Evolutionary conservation across 2,113 vertebrate species (phyloP).

Genomic region (Pachyramphus minor): DNA sequence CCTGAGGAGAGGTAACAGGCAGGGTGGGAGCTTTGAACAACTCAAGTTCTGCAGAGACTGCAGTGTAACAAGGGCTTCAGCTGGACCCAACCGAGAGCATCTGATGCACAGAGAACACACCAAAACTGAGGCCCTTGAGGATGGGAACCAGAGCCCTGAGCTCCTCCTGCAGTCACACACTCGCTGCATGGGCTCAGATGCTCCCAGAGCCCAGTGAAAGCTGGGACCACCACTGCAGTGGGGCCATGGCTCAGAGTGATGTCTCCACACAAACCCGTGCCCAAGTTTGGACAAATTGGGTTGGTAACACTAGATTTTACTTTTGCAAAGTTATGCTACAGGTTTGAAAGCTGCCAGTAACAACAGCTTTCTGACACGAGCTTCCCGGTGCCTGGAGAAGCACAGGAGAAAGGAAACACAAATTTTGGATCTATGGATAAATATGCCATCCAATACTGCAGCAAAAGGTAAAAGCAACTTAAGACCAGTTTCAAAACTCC

Average conservation of each 20-base stretch:
- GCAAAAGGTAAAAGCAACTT: neutral
- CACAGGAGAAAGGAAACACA: neutral
- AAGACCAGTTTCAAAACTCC: neutral
- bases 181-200: neutral
- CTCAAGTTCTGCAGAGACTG: neutral
- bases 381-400: accelerated
- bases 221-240: neutral
- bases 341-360: neutral
- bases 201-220: neutral
- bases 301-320: neutral
- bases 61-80: neutral
- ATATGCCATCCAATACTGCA: neutral
- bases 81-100: neutral
- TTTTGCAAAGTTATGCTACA: neutral
- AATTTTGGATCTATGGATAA: neutral
- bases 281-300: neutral
- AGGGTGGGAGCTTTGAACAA: neutral
- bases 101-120: neutral
- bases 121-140: neutral
- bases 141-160: neutral
- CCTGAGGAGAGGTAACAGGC: neutral
- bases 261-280: too few relatives aligned
- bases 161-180: neutral
- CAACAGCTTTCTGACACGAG: neutral
- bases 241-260: neutral